A percentile compares a stretch with the other conserved stretches of the same genome.
Conservation (phyloP, 1,140 invertebrate genomes). For the Pectinophora gossypiella region DNA sequence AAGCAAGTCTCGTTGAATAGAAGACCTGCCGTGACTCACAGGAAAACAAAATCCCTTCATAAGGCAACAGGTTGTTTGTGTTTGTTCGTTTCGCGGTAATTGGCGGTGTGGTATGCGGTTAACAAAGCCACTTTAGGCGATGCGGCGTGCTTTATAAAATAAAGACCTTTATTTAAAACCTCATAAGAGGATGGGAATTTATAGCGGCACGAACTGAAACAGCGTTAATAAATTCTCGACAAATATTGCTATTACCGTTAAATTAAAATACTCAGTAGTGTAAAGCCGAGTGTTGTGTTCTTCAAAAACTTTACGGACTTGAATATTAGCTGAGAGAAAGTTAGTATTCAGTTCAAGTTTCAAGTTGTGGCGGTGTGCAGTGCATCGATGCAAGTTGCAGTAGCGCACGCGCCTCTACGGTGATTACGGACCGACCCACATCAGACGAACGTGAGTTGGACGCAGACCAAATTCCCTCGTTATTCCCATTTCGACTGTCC, state of each 20-base stretch:
- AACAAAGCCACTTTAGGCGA: background rate
- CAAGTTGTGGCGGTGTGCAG: background rate
- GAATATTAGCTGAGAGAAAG: background rate
- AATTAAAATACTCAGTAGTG: too few species aligned
- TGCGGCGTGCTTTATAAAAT: background rate
- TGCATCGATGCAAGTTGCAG: background rate
- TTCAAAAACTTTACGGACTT: too few species aligned
- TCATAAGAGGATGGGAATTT: too few species aligned
- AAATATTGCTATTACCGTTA: too few species aligned
- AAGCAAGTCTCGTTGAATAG: slow-evolving; percentile 12
- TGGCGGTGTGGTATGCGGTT: slow-evolving; percentile 24
- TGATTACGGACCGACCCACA: slow-evolving; percentile 24
- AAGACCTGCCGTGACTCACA: slow-evolving; percentile 41
- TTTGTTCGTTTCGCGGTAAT: slow-evolving; percentile 52
- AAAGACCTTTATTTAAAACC: background rate
- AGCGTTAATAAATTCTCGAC: too few species aligned
- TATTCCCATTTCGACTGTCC: slow-evolving; percentile 20
- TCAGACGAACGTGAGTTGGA: slow-evolving; percentile 56
- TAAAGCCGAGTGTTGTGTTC: too few species aligned
- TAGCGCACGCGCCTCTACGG: background rate
- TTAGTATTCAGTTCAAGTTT: too few species aligned
- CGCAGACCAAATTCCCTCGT: slow-evolving; percentile 47
- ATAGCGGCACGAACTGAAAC: too few species aligned
- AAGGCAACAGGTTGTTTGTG: slow-evolving; percentile 49
- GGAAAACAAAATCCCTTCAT: slow-evolving; percentile 37